Evolutionary conservation across 2,888 invertebrate genomes (phyloP).

Genomic region (Rhingia rostrata): DNA sequence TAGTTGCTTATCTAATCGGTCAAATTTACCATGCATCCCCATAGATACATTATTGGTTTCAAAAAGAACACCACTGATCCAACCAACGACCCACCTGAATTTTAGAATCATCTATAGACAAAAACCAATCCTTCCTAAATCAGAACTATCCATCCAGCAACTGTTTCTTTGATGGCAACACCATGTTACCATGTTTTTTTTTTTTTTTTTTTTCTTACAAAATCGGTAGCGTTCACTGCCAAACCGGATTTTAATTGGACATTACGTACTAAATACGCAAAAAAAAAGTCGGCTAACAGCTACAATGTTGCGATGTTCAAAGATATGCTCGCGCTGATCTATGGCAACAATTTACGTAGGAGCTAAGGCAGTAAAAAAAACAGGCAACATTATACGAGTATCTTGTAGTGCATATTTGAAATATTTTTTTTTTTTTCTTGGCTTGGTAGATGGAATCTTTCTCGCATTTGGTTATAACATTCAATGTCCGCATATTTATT

Average conservation of each 20-base stretch:
- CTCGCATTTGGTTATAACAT: slow-evolving; percentile 19
- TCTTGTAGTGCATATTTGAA: slow-evolving; percentile 24
- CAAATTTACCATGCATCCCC: no score
- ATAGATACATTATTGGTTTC: no score
- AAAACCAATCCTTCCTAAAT: no score
- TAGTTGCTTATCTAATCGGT: no score
- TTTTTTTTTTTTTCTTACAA: slow-evolving; percentile 12
- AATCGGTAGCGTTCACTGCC: slow-evolving; percentile 25
- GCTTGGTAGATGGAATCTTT: slow-evolving; percentile 10
- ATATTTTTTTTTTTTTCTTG: neutral
- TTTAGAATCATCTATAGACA: no score
- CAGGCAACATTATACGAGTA: neutral
- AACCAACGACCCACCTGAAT: no score
- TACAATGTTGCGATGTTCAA: slow-evolving; percentile 35
- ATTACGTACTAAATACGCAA: slow-evolving; percentile 51
- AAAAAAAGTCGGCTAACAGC: slow-evolving; percentile 36
- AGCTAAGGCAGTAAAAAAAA: neutral
- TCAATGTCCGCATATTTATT: slow-evolving; percentile 21
- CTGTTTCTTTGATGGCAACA: no score
- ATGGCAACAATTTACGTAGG: no score
- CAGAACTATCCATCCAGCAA: no score
- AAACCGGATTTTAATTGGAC: slow-evolving; percentile 59
- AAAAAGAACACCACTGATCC: no score
- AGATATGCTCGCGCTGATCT: neutral
- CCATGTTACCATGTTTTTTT: neutral